Conservation (phyloP, 1,140 invertebrate genomes). For the Procambarus clarkii region DNA sequence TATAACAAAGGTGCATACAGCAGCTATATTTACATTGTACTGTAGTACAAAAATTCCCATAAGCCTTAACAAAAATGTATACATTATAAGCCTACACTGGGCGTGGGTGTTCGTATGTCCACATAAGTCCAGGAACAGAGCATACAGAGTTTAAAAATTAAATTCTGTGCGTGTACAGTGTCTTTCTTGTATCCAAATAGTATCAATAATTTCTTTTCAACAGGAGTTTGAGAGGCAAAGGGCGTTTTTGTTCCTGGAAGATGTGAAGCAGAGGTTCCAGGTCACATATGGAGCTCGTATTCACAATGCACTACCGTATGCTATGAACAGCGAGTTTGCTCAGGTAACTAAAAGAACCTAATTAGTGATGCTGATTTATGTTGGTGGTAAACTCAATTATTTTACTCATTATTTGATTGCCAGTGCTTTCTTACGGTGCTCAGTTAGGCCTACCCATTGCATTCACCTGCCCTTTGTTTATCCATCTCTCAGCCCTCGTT, state of each 20-base stretch:
- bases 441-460: too few species aligned
- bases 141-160: too few species aligned
- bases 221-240: constrained; percentile 94
- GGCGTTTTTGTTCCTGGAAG: constrained; percentile 92
- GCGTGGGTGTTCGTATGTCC: too few species aligned
- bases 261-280: constrained; percentile 92
- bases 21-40: too few species aligned
- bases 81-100: too few species aligned
- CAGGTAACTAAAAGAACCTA: constrained; percentile 76
- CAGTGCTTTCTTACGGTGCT: not conserved
- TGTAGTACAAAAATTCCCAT: too few species aligned
- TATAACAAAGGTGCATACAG: too few species aligned
- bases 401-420: not conserved
- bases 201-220: constrained; percentile 73
- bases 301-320: constrained; percentile 90
- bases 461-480: not conserved
- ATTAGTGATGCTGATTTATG: too few species aligned
- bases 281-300: constrained; percentile 87
- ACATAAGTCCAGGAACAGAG: too few species aligned
- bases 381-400: too few species aligned
- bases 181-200: not conserved
- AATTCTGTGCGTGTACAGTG: too few species aligned
- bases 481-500: not conserved
- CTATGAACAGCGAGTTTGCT: constrained; percentile 96
- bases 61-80: too few species aligned